These are phyloP conservation scores for Kryptopterus vitreolus DNA, from an alignment of 2,797 vertebrate genomes.

Conservation along the genomic window DNA sequence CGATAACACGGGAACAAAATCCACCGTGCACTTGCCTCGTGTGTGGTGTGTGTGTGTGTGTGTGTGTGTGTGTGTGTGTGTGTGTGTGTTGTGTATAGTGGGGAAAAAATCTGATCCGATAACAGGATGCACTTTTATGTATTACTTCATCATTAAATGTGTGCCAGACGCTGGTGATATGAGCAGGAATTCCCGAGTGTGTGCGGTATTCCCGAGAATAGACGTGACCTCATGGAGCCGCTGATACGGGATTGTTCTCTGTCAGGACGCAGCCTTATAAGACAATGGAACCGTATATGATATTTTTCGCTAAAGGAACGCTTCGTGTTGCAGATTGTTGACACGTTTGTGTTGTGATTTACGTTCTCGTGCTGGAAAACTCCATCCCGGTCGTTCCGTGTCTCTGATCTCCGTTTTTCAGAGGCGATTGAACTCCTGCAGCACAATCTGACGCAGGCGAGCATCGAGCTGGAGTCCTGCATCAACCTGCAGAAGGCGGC, in stretches of 20 bases:
- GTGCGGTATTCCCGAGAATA: slow-evolving; percentile 51
- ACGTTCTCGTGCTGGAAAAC: background rate
- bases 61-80: too few relatives aligned
- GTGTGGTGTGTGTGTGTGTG: too few relatives aligned
- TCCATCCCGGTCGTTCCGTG: background rate
- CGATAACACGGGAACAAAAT: slow-evolving; percentile 1
- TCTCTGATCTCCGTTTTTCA: slow-evolving; percentile 54
- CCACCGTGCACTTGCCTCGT: background rate
- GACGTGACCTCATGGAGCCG: slow-evolving; percentile 49
- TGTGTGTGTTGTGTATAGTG: background rate
- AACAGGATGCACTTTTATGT: slow-evolving; percentile 40
- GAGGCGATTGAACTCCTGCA: slow-evolving; percentile 63
- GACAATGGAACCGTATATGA: slow-evolving; percentile 36
- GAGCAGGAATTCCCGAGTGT: slow-evolving; percentile 31
- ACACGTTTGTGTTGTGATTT: background rate
- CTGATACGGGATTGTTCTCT: slow-evolving; percentile 48
- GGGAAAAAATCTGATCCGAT: slow-evolving; percentile 31
- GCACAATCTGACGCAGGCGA: slow-evolving; percentile 67
- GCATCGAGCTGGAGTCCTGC: slow-evolving; percentile 52
- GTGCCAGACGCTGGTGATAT: slow-evolving; percentile 36
- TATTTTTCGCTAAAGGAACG: background rate
- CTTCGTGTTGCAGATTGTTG: background rate
- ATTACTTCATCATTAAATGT: slow-evolving; percentile 11
- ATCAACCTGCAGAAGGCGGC: slow-evolving; percentile 58
- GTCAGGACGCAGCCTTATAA: slow-evolving; percentile 59